Conservation (phyloP, 2,888 invertebrate species). For the Phaedon cochleariae region DNA sequence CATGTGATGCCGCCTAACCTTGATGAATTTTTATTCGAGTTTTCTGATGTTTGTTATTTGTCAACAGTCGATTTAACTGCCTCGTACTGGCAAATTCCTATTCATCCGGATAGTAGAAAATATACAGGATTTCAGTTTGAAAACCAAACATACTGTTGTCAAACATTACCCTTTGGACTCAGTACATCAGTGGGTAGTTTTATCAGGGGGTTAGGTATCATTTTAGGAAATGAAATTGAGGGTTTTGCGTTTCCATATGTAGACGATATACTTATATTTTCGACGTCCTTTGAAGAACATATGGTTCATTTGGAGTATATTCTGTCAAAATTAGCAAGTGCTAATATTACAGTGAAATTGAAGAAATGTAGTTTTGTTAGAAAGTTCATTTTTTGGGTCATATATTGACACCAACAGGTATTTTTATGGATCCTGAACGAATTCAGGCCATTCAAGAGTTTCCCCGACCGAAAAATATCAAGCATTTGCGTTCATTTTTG, state of each 20-base stretch:
- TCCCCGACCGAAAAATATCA: constrained; percentile 3
- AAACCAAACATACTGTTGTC: not conserved
- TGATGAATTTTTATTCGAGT: not conserved
- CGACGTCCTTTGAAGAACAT: not conserved
- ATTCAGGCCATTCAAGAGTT: constrained; percentile 5
- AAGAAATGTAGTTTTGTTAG: constrained; percentile 6
- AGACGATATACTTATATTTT: not conserved
- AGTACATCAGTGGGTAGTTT: not conserved
- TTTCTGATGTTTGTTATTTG: not conserved
- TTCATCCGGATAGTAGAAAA: not conserved
- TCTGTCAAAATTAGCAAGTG: not conserved
- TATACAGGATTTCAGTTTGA: constrained; percentile 10
- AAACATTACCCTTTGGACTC: not conserved
- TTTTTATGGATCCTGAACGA: constrained; percentile 1
- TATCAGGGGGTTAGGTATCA: not conserved
- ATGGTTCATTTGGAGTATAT: not conserved
- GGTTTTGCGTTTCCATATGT: not conserved
- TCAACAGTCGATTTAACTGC: constrained; percentile 1
- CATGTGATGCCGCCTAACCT: not conserved
- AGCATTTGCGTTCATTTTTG: constrained; percentile 5
- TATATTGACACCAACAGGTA: constrained; percentile 9
- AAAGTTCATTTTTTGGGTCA: constrained; percentile 10
- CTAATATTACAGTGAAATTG: not conserved
- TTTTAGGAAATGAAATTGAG: not conserved
- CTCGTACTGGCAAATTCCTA: constrained; percentile 14